Conservation (phyloP, 2,113 vertebrate genomes). For the Semicossyphus pulcher region DNA sequence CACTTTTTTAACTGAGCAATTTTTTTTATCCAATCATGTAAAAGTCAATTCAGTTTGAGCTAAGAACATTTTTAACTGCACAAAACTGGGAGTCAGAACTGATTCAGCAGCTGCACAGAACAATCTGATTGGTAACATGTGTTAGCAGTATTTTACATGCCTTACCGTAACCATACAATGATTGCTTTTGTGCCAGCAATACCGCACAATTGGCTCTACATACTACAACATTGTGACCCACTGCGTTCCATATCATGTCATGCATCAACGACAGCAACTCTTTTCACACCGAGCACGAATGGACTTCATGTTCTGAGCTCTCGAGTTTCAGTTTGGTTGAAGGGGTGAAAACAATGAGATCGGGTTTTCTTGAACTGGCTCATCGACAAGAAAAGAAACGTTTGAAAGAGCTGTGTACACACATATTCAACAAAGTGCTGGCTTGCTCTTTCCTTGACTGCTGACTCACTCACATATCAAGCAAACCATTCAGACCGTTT, state of each 20-base stretch:
- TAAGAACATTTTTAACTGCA: too few species aligned
- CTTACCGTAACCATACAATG: slow-evolving; percentile 38
- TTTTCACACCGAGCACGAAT: slow-evolving; percentile 10
- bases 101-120: slow-evolving; percentile 3
- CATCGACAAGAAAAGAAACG: background rate
- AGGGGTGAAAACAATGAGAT: slow-evolving; percentile 22
- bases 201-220: background rate
- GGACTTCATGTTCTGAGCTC: slow-evolving; percentile 40
- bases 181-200: slow-evolving; percentile 19
- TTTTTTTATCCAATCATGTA: too few species aligned
- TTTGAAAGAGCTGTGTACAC: background rate
- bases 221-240: background rate
- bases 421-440: background rate
- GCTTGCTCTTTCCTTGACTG: background rate
- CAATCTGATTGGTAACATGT: slow-evolving; percentile 27
- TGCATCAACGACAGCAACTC: background rate
- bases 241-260: background rate
- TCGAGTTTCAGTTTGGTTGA: slow-evolving; percentile 39
- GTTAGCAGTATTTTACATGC: slow-evolving; percentile 2
- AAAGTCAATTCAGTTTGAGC: too few species aligned
- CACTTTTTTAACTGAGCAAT: too few species aligned
- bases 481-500: too few species aligned
- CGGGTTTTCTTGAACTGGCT: background rate
- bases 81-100: slow-evolving; percentile 4
- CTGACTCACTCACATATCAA: slow-evolving; percentile 16